Percentiles rank a stretch among this genome's conserved stretches.
Conservation (phyloP, 2,797 vertebrate species). For the Myotis daubentonii region DNA sequence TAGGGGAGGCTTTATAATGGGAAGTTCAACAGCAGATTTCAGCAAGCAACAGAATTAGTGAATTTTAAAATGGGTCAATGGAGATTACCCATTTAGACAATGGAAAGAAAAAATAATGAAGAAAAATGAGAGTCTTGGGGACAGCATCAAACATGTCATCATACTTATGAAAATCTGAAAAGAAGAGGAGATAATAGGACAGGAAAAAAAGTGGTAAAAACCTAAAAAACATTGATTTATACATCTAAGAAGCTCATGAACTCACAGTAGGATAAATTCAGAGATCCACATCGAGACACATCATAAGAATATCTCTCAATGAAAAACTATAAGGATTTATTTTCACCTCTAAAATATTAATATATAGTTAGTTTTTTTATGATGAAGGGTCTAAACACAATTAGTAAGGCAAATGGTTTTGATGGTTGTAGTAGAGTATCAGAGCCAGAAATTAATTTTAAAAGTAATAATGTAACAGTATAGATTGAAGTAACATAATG, state of each 20-base stretch:
- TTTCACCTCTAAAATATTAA: neutral
- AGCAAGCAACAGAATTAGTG: neutral
- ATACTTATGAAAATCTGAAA: neutral
- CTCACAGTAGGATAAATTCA: neutral
- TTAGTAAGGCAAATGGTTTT: neutral
- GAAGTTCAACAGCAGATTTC: neutral
- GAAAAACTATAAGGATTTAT: neutral
- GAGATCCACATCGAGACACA: neutral
- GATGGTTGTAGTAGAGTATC: neutral
- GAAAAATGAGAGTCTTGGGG: neutral
- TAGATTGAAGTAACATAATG: neutral
- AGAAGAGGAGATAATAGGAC: neutral
- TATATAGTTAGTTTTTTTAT: neutral
- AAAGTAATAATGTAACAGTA: neutral
- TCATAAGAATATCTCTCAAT: neutral
- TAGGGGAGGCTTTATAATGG: neutral
- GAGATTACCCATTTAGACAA: neutral
- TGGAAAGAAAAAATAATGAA: neutral
- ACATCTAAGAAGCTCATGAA: neutral
- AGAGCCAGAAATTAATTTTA: constrained; percentile 7
- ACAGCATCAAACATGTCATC: neutral
- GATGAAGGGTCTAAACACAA: neutral
- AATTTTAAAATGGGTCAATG: neutral
- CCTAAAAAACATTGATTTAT: neutral
- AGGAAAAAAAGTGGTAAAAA: neutral